Percentiles rank a stretch among this genome's conserved stretches.
These are phyloP conservation scores for Stegophylla sp. DNA, from an alignment of 2,888 invertebrate genomes.

Conservation along the genomic window DNA sequence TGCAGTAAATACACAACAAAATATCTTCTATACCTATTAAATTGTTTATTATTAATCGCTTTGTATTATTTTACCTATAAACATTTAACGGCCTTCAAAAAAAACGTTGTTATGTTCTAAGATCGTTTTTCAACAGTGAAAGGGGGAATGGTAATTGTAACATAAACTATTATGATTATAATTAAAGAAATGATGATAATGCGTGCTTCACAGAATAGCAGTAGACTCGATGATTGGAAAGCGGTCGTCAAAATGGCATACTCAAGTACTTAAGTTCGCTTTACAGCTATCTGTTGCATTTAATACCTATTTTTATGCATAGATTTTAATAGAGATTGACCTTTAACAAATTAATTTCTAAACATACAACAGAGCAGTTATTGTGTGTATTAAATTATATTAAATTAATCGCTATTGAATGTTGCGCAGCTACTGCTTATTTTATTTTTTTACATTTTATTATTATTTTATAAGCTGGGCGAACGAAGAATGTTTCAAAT, in stretches of 20 bases:
- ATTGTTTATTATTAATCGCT: no score
- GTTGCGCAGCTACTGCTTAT: no score
- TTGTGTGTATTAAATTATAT: neutral
- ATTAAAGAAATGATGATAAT: neutral
- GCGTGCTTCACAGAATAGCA: neutral
- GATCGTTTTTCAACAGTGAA: neutral
- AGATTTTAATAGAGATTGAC: constrained; percentile 8
- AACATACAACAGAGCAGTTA: neutral
- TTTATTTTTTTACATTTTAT: no score
- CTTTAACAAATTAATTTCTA: constrained; percentile 5
- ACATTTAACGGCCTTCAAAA: no score
- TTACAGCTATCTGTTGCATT: constrained; percentile 32
- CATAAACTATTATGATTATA: neutral
- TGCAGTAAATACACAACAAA: no score
- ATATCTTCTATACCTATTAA: no score
- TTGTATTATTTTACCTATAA: no score
- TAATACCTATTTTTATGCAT: constrained; percentile 20
- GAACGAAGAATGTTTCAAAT: no score
- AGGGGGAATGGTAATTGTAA: neutral
- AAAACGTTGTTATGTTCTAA: neutral
- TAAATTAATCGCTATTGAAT: no score
- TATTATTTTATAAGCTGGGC: no score
- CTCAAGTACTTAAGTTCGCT: constrained; percentile 23
- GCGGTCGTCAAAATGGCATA: constrained; percentile 14
- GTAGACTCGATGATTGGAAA: constrained; percentile 13